Conservation (phyloP, 2,888 invertebrate species). For the Brachypalpus laphriformis region DNA sequence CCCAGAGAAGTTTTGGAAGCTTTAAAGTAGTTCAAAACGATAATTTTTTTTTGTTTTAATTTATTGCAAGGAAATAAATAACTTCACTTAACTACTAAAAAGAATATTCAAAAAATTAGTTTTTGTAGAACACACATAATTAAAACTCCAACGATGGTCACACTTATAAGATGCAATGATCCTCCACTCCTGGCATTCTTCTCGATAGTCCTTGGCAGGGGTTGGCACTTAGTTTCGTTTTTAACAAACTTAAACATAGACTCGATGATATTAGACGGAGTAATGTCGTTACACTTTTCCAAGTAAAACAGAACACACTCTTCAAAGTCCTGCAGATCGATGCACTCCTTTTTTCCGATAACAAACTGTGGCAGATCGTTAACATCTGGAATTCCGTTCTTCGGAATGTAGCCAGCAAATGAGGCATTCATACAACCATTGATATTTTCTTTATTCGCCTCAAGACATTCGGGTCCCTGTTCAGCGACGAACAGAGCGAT, state of each 20-base stretch:
- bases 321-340: conserved; percentile 80
- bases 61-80: conserved; percentile 12
- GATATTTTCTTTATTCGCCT: conserved; percentile 85
- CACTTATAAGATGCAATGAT: background rate
- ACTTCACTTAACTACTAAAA: background rate
- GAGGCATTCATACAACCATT: conserved; percentile 87
- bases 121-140: conserved; percentile 6
- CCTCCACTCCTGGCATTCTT: conserved; percentile 25
- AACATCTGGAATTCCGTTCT: conserved; percentile 79
- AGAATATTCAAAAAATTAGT: background rate
- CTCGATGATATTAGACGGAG: conserved; percentile 91
- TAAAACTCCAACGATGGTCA: background rate
- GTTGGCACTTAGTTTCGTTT: conserved; percentile 86
- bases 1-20: no score
- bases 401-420: conserved; percentile 84
- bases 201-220: no score
- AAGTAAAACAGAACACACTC: conserved; percentile 79
- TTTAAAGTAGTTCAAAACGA: background rate
- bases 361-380: conserved; percentile 84
- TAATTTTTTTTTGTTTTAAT: background rate
- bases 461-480: conserved; percentile 89
- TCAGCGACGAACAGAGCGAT: conserved; percentile 93
- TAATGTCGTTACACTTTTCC: conserved; percentile 88
- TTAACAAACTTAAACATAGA: conserved; percentile 89
- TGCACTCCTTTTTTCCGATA: conserved; percentile 84